These are phyloP conservation scores for Blennius ocellaris DNA, from an alignment of 2,113 vertebrate species.

Conservation along the genomic window DNA sequence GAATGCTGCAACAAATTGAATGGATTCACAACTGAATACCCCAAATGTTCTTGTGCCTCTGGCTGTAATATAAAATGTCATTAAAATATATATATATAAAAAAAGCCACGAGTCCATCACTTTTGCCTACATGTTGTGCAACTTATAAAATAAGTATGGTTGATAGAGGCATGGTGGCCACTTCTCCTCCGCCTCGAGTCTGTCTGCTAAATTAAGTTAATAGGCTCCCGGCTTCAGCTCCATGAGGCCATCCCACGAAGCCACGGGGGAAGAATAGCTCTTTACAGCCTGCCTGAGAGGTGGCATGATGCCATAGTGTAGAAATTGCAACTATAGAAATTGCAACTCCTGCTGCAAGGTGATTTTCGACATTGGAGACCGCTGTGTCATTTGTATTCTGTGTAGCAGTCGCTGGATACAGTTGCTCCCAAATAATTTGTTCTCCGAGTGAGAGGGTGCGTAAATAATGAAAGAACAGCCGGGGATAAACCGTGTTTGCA, in stretches of 20 bases:
- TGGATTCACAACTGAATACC: too few relatives aligned
- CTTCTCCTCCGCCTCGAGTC: neutral
- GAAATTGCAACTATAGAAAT: too few relatives aligned
- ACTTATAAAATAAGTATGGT: too few relatives aligned
- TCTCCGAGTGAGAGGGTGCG: conserved; percentile 7
- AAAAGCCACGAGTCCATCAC: too few relatives aligned
- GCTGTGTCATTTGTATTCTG: neutral
- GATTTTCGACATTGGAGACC: conserved; percentile 3
- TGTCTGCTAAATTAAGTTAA: neutral
- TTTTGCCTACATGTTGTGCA: too few relatives aligned
- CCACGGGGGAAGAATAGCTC: too few relatives aligned
- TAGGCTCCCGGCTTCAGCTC: neutral
- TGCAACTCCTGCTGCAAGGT: neutral
- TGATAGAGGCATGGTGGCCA: too few relatives aligned
- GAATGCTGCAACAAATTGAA: too few relatives aligned
- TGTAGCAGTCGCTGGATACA: neutral
- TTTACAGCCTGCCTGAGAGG: neutral
- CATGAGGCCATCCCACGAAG: neutral
- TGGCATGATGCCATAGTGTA: neutral
- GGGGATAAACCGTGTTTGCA: conserved; percentile 1
- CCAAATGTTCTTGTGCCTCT: too few relatives aligned
- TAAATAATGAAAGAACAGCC: conserved; percentile 43
- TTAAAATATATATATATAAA: too few relatives aligned
- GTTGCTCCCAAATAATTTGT: conserved; percentile 4
- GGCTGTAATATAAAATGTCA: too few relatives aligned